Evolutionary conservation across 2,113 vertebrate genomes (phyloP).

Genomic region (Gorsachius goisagi): DNA sequence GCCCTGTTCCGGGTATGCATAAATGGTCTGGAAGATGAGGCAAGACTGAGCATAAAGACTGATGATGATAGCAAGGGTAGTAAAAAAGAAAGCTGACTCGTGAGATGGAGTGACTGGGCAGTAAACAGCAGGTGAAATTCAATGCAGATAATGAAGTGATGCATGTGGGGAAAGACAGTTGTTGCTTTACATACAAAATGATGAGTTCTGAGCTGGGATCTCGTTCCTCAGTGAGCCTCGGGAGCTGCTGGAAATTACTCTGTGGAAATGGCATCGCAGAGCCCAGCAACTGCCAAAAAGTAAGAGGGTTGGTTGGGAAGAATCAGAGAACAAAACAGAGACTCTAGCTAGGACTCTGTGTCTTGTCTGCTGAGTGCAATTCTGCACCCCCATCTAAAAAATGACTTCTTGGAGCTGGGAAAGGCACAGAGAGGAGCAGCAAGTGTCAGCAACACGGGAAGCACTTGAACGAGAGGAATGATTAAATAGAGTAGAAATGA

Average conservation of each 20-base stretch:
- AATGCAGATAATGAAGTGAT: background rate
- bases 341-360: background rate
- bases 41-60: background rate
- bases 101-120: background rate
- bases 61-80: background rate
- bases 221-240: background rate
- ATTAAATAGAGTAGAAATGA: background rate
- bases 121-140: background rate
- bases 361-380: background rate
- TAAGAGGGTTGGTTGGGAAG: background rate
- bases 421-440: background rate
- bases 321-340: background rate
- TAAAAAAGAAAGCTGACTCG: background rate
- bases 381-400: background rate
- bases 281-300: background rate
- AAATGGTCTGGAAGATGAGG: background rate
- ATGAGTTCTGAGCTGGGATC: background rate
- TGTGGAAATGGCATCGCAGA: background rate
- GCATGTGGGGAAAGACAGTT: background rate
- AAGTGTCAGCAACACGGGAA: fast-evolving
- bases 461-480: background rate
- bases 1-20: background rate
- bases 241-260: background rate
- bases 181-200: background rate
- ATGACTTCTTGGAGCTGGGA: background rate